Conservation (phyloP, 1,140 invertebrate genomes). For the Drosophila paulistorum region DNA sequence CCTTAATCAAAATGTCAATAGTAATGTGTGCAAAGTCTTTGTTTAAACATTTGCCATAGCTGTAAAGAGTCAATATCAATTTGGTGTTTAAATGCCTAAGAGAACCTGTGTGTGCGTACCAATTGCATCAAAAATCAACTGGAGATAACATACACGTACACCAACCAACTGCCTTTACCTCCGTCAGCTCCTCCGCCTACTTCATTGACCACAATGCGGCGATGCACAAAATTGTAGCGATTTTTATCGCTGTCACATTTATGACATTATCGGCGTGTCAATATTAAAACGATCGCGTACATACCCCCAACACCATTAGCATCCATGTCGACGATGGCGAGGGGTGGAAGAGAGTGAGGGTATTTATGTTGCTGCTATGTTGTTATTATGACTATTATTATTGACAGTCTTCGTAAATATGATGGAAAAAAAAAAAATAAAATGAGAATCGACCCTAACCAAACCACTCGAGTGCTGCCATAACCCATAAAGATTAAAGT, state of each 20-base stretch:
- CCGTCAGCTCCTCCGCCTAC: not conserved
- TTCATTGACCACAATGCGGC: not conserved
- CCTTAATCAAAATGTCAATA: slow-evolving; percentile 68
- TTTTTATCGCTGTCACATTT: slow-evolving; percentile 82
- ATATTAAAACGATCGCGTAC: slow-evolving; percentile 60
- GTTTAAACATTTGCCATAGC: slow-evolving; percentile 64
- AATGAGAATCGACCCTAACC: slow-evolving; percentile 57
- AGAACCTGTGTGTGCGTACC: slow-evolving; percentile 46
- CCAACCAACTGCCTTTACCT: not conserved
- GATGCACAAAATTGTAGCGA: slow-evolving; percentile 56
- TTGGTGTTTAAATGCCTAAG: slow-evolving; percentile 45
- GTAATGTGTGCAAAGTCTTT: slow-evolving; percentile 33
- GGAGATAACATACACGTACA: slow-evolving; percentile 17
- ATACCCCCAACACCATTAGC: slow-evolving; percentile 39
- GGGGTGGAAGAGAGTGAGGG: not conserved
- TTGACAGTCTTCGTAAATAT: slow-evolving; percentile 71
- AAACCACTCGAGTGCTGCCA: slow-evolving; percentile 74
- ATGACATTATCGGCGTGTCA: slow-evolving; percentile 74
- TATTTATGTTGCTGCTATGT: slow-evolving; percentile 36
- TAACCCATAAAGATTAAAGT: slow-evolving; percentile 76
- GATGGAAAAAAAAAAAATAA: not conserved
- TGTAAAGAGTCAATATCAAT: slow-evolving; percentile 66
- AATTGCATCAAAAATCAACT: slow-evolving; percentile 5
- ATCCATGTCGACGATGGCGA: not conserved
- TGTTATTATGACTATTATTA: slow-evolving; percentile 74